Conservation (phyloP, 1,140 invertebrate species). For the Drosophila pandora region DNA sequence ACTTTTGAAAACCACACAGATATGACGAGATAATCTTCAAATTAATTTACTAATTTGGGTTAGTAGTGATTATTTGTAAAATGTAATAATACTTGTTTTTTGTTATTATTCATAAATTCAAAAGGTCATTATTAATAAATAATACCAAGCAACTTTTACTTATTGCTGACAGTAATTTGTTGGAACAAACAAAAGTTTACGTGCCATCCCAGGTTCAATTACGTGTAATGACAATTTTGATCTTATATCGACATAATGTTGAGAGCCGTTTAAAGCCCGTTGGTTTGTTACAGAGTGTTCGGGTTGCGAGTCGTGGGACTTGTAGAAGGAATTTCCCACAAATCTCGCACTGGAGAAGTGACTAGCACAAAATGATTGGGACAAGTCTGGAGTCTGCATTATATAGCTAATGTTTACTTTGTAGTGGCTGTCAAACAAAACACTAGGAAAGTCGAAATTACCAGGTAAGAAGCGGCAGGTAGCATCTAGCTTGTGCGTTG, state of each 20-base stretch:
- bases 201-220: neutral
- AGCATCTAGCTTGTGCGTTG: slow-evolving; percentile 41
- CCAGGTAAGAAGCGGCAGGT: slow-evolving; percentile 21
- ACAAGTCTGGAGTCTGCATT: slow-evolving; percentile 15
- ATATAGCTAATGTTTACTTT: slow-evolving; percentile 25
- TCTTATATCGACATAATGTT: neutral
- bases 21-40: too few species aligned
- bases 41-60: too few species aligned
- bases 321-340: neutral
- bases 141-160: neutral
- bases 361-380: slow-evolving; percentile 15
- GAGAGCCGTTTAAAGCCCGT: neutral
- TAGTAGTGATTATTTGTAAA: neutral
- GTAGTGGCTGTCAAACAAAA: slow-evolving; percentile 13
- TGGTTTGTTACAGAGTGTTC: neutral
- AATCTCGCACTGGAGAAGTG: slow-evolving; percentile 11
- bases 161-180: neutral
- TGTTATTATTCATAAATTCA: neutral
- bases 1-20: too few species aligned
- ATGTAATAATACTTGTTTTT: neutral
- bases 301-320: neutral
- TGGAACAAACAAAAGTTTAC: neutral
- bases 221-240: neutral
- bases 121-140: too few species aligned
- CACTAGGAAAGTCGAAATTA: neutral